Evolutionary conservation across 2,113 vertebrate genomes (phyloP), one percentile per base, ranked within the genome.

Genomic region (Gasterosteus nipponicus): DNA sequence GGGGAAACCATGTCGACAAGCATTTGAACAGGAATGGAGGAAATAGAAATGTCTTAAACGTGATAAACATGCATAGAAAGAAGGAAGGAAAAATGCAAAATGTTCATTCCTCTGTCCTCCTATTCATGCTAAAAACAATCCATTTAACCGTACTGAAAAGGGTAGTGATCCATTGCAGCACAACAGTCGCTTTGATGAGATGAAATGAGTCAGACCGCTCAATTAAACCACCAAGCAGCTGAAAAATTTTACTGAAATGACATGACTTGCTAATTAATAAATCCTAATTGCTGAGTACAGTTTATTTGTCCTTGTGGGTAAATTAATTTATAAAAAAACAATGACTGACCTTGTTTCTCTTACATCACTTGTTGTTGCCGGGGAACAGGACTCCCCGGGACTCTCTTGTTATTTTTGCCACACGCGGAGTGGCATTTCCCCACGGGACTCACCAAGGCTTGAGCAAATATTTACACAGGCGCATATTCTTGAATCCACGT

Each of bases 241-340:
- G 88, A 89, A 76, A 77, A 49, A 81, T 77, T 76, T 57, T 74
- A 59, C 75, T 58, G 19, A 44, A 84, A 65, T 56, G 51, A 59
- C 56, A 59, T 6, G 39, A 87, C 39, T 56, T 73, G 83, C 65
- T 60, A 65, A 67, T 76, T 78, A 75, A 85, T 66, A 79, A 70
- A 67, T 68, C 78, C 70, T 31, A 68, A 75, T 51, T 46, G 70
- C 65, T 70, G 67, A 2, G 29, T 73, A 56, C 44, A 65, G 76
- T 80, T 56, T 77, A 31, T 78, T 78, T 80, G 82, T 84, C 86
- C 91, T 89, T 87, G 80, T 62, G 59, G 56, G 42, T 77, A 70
- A 75, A 86, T 90, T 63, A 66, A 59, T 84, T 73, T 80, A 58
- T 77, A 49, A 85, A 38, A 26, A 81, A 74, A 16, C 29, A 58